Conservation (phyloP, 1,140 invertebrate species). For the Tetramorium alpestre region DNA sequence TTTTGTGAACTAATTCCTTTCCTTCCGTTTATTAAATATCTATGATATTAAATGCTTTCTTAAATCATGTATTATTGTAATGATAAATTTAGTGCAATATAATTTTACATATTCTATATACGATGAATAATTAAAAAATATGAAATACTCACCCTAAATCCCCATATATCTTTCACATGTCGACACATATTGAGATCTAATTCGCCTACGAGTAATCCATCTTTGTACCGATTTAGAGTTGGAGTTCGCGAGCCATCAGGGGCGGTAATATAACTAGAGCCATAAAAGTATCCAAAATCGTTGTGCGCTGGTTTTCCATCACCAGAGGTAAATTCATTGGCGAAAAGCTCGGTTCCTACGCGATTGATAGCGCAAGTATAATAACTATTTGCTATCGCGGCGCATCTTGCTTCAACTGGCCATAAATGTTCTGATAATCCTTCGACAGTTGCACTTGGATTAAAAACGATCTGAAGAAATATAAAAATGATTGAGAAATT, state of each 20-base stretch:
- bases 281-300: conserved; percentile 99
- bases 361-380: conserved; percentile 98
- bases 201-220: conserved; percentile 97
- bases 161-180: conserved; percentile 98
- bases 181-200: conserved; percentile 98
- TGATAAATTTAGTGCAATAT: not conserved
- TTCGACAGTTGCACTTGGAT: conserved; percentile 97
- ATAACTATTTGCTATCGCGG: conserved; percentile 98
- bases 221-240: conserved; percentile 93
- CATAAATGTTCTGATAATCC: conserved; percentile 97
- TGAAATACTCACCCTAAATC: conserved; percentile 90
- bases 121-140: not conserved
- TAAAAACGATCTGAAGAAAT: conserved; percentile 94
- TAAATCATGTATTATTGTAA: not conserved
- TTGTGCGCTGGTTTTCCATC: conserved; percentile 96
- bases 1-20: not conserved
- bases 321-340: conserved; percentile 97
- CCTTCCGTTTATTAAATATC: no score
- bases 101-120: conserved; percentile 12
- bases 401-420: conserved; percentile 98
- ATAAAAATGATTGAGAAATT: not conserved
- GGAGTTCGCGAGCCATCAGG: conserved; percentile 97
- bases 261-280: conserved; percentile 97
- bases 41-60: not conserved
- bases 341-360: conserved; percentile 96